These are phyloP conservation scores for Brachypodius melanocephalos DNA, from an alignment of 2,113 vertebrate genomes.

Conservation along the genomic window DNA sequence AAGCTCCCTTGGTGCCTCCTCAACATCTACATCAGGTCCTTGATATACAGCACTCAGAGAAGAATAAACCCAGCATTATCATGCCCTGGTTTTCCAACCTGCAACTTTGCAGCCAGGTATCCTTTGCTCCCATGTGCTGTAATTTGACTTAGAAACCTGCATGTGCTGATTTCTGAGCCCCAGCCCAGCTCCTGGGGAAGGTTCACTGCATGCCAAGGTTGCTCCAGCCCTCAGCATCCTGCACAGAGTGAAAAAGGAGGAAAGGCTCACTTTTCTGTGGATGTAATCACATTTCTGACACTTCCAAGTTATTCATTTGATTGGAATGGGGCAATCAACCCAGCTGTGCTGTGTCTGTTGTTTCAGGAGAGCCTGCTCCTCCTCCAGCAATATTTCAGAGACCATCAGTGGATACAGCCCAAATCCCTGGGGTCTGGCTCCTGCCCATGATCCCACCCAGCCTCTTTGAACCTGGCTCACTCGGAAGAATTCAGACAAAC, in stretches of 20 bases:
- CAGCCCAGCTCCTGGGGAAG: neutral
- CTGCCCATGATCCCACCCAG: neutral
- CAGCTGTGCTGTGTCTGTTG: neutral
- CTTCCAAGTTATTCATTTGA: neutral
- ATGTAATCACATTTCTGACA: neutral
- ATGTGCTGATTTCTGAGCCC: neutral
- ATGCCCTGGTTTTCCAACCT: neutral
- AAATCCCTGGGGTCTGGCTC: neutral
- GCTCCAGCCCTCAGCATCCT: neutral
- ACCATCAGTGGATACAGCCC: neutral
- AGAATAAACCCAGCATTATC: neutral
- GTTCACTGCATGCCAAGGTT: neutral
- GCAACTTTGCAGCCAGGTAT: neutral
- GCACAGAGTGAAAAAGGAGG: neutral
- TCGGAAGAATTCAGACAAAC: neutral
- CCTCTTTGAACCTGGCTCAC: neutral
- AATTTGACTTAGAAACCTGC: neutral
- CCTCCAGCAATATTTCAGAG: neutral
- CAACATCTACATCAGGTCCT: neutral
- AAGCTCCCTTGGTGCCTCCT: neutral
- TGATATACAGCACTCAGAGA: neutral
- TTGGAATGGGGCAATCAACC: neutral
- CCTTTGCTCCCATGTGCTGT: neutral
- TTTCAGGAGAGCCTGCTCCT: neutral
- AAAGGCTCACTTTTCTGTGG: neutral